phyloP scores from a whole-genome alignment of 1,140 invertebrate species.

The Leptinotarsa undecemlineata region DNA sequence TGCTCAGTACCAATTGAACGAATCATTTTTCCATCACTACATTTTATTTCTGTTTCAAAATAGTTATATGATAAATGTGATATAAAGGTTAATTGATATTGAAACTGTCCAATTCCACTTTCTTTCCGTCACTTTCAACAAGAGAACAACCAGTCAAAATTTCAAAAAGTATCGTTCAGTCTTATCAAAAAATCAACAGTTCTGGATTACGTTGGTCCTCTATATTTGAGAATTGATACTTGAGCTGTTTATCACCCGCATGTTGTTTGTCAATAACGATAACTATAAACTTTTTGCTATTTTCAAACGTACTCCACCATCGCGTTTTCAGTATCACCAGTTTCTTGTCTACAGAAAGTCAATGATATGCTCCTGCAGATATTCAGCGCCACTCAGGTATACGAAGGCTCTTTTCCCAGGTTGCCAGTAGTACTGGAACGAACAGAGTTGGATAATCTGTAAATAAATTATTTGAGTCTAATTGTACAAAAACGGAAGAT shows the following conservation, averaged over 20 bases:
- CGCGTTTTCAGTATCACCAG: constrained; percentile 28
- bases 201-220: neutral
- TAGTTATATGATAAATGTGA: too few relatives aligned
- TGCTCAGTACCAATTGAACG: neutral
- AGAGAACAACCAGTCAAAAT: too few relatives aligned
- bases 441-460: constrained; percentile 41
- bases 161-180: neutral
- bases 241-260: too few relatives aligned
- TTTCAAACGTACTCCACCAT: constrained; percentile 37
- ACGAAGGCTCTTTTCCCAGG: constrained; percentile 48
- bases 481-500: too few relatives aligned
- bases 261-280: too few relatives aligned
- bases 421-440: constrained; percentile 46
- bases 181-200: neutral
- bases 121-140: too few relatives aligned
- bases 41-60: too few relatives aligned
- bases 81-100: too few relatives aligned
- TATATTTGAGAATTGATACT: too few relatives aligned
- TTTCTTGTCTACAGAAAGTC: constrained; percentile 51
- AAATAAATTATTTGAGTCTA: too few relatives aligned
- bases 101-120: too few relatives aligned
- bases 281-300: neutral
- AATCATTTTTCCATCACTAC: neutral
- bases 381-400: constrained; percentile 53
- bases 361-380: constrained; percentile 52